These are phyloP conservation scores for Heliconius himera DNA, from an alignment of 1,140 invertebrate species.

Conservation along the genomic window DNA sequence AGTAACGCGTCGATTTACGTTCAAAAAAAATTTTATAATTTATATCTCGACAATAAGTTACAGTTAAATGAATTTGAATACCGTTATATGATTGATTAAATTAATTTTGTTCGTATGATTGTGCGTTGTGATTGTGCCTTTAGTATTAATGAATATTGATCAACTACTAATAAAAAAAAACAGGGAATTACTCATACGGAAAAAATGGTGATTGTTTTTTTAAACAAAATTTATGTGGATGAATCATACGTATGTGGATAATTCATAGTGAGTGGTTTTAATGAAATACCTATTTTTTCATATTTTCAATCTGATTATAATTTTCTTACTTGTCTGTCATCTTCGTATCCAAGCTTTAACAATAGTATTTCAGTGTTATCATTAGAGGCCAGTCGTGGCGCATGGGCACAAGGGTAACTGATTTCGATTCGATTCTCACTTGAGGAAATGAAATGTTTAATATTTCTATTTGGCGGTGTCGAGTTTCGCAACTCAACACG, in stretches of 20 bases:
- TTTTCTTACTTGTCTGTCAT: too few species aligned
- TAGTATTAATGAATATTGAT: background rate
- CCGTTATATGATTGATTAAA: slow-evolving; percentile 22
- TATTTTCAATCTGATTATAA: too few species aligned
- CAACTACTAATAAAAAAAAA: background rate
- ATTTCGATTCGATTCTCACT: too few species aligned
- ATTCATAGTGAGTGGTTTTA: too few species aligned
- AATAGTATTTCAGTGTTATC: too few species aligned
- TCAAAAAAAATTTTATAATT: background rate
- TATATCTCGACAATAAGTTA: background rate
- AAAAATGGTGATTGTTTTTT: background rate
- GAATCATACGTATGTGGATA: background rate
- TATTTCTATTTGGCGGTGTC: too few species aligned
- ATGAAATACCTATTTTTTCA: too few species aligned
- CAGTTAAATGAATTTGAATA: background rate
- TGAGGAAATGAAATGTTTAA: too few species aligned
- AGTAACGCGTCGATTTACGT: background rate
- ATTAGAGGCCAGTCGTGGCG: too few species aligned
- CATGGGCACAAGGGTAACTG: too few species aligned
- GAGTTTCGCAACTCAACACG: too few species aligned
- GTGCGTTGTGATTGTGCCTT: background rate
- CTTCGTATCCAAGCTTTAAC: too few species aligned
- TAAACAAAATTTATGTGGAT: background rate
- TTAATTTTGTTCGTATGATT: slow-evolving; percentile 11
- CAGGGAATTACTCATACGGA: background rate